A percentile compares a stretch with the other conserved stretches of the same genome.
phyloP scores from a whole-genome alignment of 2,113 vertebrate genomes.

The Amphilophus citrinellus region DNA sequence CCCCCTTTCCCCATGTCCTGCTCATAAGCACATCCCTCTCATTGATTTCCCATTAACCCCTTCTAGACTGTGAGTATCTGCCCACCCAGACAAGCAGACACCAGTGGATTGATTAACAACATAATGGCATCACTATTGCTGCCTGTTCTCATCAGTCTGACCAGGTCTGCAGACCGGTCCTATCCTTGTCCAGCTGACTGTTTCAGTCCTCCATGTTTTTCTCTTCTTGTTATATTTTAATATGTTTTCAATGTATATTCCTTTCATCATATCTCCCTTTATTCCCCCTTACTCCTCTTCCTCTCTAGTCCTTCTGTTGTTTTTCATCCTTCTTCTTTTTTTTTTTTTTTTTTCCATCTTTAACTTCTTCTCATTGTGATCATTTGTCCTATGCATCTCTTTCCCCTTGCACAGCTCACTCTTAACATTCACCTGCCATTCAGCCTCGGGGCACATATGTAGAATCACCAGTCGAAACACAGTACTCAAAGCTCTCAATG shows the following conservation, averaged over 20 bases:
- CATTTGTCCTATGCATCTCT: constrained; percentile 8
- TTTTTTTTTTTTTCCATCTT: background rate
- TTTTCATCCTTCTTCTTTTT: background rate
- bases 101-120: constrained; percentile 78
- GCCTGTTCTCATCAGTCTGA: constrained; percentile 58
- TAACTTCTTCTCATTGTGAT: constrained; percentile 14
- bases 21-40: constrained; percentile 78
- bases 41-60: constrained; percentile 86
- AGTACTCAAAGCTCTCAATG: constrained; percentile 45
- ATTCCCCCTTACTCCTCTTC: background rate
- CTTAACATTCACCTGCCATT: constrained; percentile 63
- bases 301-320: background rate
- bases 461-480: constrained; percentile 38
- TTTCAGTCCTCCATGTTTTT: background rate
- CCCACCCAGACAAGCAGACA: constrained; percentile 72
- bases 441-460: constrained; percentile 57
- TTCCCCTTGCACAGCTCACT: constrained; percentile 37
- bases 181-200: constrained; percentile 24
- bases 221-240: background rate
- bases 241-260: background rate
- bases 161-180: constrained; percentile 34
- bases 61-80: constrained; percentile 77
- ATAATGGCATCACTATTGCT: constrained; percentile 72
- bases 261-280: background rate
- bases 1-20: constrained; percentile 69